These are phyloP conservation scores for Limenitis camilla DNA, from an alignment of 2,888 invertebrate genomes.

Conservation along the genomic window DNA sequence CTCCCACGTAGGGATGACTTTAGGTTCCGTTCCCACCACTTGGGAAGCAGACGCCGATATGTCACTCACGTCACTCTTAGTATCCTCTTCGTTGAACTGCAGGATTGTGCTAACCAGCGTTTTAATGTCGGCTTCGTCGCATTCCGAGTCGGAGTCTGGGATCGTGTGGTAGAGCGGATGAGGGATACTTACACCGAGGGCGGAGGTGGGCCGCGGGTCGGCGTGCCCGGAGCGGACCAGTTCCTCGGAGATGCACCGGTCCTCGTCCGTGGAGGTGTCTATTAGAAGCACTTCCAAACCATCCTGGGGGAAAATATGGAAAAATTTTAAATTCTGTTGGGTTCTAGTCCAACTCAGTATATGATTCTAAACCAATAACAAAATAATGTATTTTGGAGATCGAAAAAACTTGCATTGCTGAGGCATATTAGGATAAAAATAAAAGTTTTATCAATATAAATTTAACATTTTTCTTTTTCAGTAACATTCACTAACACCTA, in stretches of 20 bases:
- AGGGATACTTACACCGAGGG: conserved; percentile 45
- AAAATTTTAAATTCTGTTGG: too few relatives aligned
- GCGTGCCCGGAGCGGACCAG: conserved; percentile 69
- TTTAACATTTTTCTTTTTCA: too few relatives aligned
- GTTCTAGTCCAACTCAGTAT: too few relatives aligned
- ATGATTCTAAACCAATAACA: too few relatives aligned
- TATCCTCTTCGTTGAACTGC: conserved; percentile 11
- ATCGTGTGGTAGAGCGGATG: background rate
- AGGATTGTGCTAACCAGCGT: conserved; percentile 17
- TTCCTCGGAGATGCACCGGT: conserved; percentile 64
- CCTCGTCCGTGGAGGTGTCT: conserved; percentile 62
- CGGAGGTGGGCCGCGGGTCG: conserved; percentile 39
- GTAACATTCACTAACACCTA: too few relatives aligned
- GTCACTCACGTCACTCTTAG: conserved; percentile 29
- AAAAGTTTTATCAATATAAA: too few relatives aligned
- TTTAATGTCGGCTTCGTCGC: conserved; percentile 14
- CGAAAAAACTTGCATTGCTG: too few relatives aligned
- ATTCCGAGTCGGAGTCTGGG: background rate
- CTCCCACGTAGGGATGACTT: conserved; percentile 24
- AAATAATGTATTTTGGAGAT: too few relatives aligned
- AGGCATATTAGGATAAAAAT: too few relatives aligned
- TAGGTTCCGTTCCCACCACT: conserved; percentile 26
- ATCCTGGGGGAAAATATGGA: conserved; percentile 32
- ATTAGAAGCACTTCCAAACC: conserved; percentile 61
- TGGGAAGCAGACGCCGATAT: conserved; percentile 47